Percentiles rank a stretch among this genome's conserved stretches.
Evolutionary conservation across 2,888 invertebrate genomes (phyloP).

Genomic region (Homarus gammarus): DNA sequence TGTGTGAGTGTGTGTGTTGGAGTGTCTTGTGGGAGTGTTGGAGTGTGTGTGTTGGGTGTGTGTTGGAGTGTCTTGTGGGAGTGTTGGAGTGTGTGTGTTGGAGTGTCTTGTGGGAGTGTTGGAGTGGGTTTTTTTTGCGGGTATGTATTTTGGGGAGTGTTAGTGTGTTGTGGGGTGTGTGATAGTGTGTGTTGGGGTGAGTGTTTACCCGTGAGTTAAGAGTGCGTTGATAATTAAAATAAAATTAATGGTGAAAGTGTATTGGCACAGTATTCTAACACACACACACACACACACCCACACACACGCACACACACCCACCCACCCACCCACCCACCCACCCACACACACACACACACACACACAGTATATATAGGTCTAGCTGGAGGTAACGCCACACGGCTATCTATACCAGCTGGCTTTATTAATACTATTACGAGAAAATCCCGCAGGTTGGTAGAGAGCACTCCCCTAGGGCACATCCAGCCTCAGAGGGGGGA

Average conservation of each 20-base stretch:
- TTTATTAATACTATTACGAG: conserved; percentile 66
- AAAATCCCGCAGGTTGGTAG: conserved; percentile 56
- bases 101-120: too few relatives aligned
- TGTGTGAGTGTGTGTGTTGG: too few relatives aligned
- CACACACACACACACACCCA: neutral
- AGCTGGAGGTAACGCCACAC: neutral
- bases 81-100: too few relatives aligned
- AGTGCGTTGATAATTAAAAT: neutral
- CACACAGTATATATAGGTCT: neutral
- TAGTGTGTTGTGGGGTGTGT: too few relatives aligned
- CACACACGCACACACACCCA: neutral
- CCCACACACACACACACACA: neutral
- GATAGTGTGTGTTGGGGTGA: too few relatives aligned
- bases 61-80: too few relatives aligned
- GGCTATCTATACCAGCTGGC: conserved; percentile 36
- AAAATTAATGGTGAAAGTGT: neutral
- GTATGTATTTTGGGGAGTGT: too few relatives aligned
- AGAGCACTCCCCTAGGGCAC: conserved; percentile 38
- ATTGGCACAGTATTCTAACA: neutral
- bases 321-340: too few relatives aligned
- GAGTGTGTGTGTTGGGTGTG: too few relatives aligned
- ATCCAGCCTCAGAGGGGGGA: conserved; percentile 14
- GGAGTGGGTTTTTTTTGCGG: too few relatives aligned
- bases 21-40: too few relatives aligned
- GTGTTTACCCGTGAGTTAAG: too few relatives aligned